A percentile compares a stretch with the other conserved stretches of the same genome.
Evolutionary conservation across 2,113 vertebrate species (phyloP).

Genomic region (Aphelocoma coerulescens): DNA sequence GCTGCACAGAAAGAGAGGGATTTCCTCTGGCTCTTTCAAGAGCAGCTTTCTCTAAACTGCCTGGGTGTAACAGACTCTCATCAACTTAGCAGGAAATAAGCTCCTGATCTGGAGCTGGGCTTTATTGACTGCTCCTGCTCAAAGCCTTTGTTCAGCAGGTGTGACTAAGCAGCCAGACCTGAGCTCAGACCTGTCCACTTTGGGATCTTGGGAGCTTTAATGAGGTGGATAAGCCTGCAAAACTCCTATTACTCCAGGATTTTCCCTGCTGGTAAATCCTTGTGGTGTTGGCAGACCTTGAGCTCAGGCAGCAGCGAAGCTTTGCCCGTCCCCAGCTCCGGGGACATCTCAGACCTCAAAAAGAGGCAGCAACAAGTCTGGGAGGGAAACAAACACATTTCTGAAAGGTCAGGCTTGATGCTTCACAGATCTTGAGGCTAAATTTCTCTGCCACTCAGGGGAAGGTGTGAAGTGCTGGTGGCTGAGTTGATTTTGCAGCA

Average conservation of each 20-base stretch:
- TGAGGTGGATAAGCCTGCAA: slow-evolving; percentile 3
- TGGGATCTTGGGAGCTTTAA: slow-evolving; percentile 16
- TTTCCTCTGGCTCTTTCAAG: slow-evolving; percentile 21
- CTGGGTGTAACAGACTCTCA: slow-evolving; percentile 27
- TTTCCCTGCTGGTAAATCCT: neutral
- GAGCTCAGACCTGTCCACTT: neutral
- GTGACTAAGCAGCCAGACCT: slow-evolving; percentile 30
- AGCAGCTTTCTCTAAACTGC: slow-evolving; percentile 30
- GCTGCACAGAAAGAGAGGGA: neutral
- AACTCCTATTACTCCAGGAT: neutral
- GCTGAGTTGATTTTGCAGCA: slow-evolving; percentile 19
- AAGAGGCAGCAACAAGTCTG: neutral
- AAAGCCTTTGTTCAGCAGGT: slow-evolving; percentile 45
- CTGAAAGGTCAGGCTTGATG: slow-evolving; percentile 59
- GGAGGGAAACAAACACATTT: neutral
- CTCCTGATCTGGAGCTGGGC: neutral
- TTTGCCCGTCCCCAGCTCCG: neutral
- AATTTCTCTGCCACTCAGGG: slow-evolving; percentile 1
- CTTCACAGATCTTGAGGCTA: slow-evolving; percentile 20
- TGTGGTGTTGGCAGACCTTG: neutral
- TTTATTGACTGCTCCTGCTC: neutral
- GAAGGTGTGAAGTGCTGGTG: neutral
- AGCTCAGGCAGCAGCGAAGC: neutral
- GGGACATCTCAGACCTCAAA: neutral
- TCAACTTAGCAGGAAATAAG: slow-evolving; percentile 36